phyloP scores from a whole-genome alignment of 1,140 invertebrate species.

The Lasioglossum albipes region DNA sequence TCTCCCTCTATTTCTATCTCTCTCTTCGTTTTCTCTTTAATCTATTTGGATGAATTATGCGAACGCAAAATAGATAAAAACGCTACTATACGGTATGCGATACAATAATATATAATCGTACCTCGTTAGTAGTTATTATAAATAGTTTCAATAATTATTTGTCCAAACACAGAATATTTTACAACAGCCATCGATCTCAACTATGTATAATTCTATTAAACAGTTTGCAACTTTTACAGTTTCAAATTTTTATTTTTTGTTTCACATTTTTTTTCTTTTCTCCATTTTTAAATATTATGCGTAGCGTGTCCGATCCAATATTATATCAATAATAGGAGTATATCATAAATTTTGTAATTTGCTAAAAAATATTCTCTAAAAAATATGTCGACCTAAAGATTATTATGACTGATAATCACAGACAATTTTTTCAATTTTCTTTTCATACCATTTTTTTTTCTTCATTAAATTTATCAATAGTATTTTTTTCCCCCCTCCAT shows the following conservation, averaged over 20 bases:
- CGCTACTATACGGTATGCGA: conserved; percentile 70
- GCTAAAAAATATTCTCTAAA: conserved; percentile 80
- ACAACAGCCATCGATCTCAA: conserved; percentile 79
- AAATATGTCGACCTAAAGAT: conserved; percentile 80
- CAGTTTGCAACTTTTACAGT: conserved; percentile 70
- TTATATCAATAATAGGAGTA: conserved; percentile 78
- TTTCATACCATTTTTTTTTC: conserved; percentile 53
- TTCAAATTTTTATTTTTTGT: conserved; percentile 49
- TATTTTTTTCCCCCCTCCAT: conserved; percentile 34
- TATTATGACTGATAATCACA: conserved; percentile 81
- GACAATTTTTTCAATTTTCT: conserved; percentile 76
- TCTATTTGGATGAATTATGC: conserved; percentile 65
- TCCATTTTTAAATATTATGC: conserved; percentile 63
- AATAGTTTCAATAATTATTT: conserved; percentile 78
- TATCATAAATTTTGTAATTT: conserved; percentile 80
- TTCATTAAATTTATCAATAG: conserved; percentile 53
- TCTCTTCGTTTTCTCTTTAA: conserved; percentile 39
- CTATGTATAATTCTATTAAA: conserved; percentile 76
- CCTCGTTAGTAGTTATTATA: conserved; percentile 75
- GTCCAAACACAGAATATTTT: conserved; percentile 79
- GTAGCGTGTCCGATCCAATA: conserved; percentile 75
- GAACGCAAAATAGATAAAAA: conserved; percentile 75
- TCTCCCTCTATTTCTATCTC: conserved; percentile 26
- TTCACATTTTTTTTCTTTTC: conserved; percentile 11
- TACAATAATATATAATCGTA: conserved; percentile 73